Conservation (phyloP, 2,888 invertebrate genomes). For the Pilophorus perplexus region DNA sequence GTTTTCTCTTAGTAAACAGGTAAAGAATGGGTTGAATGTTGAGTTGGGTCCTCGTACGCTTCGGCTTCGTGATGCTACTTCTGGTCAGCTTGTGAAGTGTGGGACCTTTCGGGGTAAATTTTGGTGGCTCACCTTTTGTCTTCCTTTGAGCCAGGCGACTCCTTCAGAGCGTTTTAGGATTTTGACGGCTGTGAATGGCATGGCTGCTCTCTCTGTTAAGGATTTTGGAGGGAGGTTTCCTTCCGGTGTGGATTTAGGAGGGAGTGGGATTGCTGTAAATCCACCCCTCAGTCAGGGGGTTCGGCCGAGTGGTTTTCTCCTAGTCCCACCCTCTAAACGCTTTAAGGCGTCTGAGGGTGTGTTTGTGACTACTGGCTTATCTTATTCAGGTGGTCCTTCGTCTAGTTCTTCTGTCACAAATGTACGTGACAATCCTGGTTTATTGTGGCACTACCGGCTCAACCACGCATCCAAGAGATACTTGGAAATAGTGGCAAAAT, state of each 20-base stretch:
- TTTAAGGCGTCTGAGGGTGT: too few relatives aligned
- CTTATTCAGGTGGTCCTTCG: too few relatives aligned
- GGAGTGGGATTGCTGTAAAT: background rate
- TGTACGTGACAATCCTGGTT: constrained; percentile 14
- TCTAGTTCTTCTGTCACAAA: background rate
- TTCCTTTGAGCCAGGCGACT: background rate
- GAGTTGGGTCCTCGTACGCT: background rate
- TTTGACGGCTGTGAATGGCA: background rate
- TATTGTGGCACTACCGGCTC: constrained; percentile 15
- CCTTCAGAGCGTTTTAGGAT: background rate
- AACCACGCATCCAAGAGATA: constrained; percentile 9
- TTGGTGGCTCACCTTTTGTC: background rate
- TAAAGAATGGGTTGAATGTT: background rate
- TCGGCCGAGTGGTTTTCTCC: too few relatives aligned
- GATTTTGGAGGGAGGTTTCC: background rate
- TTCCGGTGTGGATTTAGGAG: background rate
- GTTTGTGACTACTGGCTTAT: too few relatives aligned
- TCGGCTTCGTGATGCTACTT: background rate
- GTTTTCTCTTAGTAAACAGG: background rate
- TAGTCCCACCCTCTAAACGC: too few relatives aligned
- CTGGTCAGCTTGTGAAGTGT: background rate
- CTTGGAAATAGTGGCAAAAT: background rate
- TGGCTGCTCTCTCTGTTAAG: background rate
- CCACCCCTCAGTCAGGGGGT: background rate
- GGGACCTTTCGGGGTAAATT: background rate